phyloP scores from a whole-genome alignment of 2,888 invertebrate genomes.

The Ectobius pallidus region DNA sequence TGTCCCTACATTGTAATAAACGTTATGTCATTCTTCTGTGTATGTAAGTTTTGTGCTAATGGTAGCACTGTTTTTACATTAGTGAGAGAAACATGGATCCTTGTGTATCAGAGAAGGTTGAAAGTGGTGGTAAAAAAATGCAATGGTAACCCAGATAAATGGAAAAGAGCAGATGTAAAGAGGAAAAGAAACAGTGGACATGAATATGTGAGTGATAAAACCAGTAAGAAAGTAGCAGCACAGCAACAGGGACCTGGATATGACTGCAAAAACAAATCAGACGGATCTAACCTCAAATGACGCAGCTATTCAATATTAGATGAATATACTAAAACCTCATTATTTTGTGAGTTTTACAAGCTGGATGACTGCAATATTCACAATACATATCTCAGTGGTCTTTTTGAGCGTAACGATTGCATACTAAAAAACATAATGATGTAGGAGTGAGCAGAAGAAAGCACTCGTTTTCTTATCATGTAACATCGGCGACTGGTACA shows the following conservation, averaged over 20 bases:
- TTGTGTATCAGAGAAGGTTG: not conserved
- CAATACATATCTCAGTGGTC: slow-evolving; percentile 11
- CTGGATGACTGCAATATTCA: slow-evolving; percentile 9
- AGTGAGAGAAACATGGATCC: not conserved
- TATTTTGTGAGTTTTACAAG: slow-evolving; percentile 20
- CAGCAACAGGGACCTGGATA: slow-evolving; percentile 3
- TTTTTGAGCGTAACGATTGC: slow-evolving; percentile 1
- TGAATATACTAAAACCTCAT: slow-evolving; percentile 11
- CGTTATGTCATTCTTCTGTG: not conserved
- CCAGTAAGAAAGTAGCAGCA: slow-evolving; percentile 7
- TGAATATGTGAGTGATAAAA: slow-evolving; percentile 6
- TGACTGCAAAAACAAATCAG: slow-evolving; percentile 8
- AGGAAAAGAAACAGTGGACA: slow-evolving; percentile 6
- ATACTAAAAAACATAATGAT: slow-evolving; percentile 4
- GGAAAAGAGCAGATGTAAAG: not conserved
- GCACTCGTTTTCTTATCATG: slow-evolving; percentile 11
- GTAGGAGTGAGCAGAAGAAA: slow-evolving; percentile 12
- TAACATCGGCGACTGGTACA: not conserved
- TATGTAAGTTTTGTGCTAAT: not conserved
- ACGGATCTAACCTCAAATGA: slow-evolving; percentile 8
- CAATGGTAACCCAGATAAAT: slow-evolving; percentile 2
- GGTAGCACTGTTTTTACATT: not conserved
- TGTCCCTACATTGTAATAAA: not conserved
- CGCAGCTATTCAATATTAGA: slow-evolving; percentile 16
- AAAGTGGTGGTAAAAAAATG: not conserved